phyloP scores from a whole-genome alignment of 2,888 invertebrate genomes.

The Norana najaformis region DNA sequence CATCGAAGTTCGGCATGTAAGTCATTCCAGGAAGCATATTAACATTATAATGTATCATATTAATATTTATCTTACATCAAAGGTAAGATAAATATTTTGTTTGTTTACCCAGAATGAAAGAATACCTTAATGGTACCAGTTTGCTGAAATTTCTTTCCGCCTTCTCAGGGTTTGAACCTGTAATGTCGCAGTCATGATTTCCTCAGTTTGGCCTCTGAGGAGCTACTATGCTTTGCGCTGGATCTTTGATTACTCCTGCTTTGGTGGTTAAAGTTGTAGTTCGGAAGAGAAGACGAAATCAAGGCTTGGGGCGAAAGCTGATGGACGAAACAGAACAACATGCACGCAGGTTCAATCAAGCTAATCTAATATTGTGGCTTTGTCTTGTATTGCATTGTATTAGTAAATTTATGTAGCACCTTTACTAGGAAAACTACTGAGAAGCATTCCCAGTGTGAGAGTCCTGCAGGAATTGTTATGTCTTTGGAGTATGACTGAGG shows the following conservation, averaged over 20 bases:
- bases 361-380: neutral
- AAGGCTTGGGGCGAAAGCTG: conserved; percentile 60
- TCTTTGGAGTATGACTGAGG: neutral
- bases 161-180: neutral
- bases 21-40: too few relatives aligned
- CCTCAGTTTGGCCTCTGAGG: too few relatives aligned
- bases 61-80: neutral
- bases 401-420: neutral
- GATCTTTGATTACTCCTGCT: neutral
- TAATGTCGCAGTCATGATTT: too few relatives aligned
- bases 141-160: neutral
- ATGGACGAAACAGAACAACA: conserved; percentile 59
- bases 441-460: too few relatives aligned
- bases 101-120: neutral
- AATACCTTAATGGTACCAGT: too few relatives aligned
- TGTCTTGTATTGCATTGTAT: neutral
- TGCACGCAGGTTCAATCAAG: conserved; percentile 39
- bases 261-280: conserved; percentile 52
- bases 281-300: conserved; percentile 49
- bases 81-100: neutral
- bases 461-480: too few relatives aligned
- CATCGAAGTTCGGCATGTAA: too few relatives aligned
- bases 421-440: too few relatives aligned
- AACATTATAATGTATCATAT: too few relatives aligned
- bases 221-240: too few relatives aligned